Conservation (phyloP, 2,113 vertebrate species). For the Calyptommatus sinebrachiatus region DNA sequence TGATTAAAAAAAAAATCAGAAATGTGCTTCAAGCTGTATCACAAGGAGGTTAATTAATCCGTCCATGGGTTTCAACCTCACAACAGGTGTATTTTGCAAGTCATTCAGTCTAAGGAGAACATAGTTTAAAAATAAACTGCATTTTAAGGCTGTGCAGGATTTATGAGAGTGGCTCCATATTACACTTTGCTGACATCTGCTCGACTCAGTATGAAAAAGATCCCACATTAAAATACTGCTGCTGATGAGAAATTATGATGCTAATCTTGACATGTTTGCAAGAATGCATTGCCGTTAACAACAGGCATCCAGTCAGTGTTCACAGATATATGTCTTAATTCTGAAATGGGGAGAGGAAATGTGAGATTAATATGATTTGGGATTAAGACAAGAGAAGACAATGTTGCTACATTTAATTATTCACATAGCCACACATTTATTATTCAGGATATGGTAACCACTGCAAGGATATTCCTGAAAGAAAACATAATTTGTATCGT, state of each 20-base stretch:
- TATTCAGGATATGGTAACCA: not conserved
- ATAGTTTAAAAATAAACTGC: constrained; percentile 50
- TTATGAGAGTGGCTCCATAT: constrained; percentile 45
- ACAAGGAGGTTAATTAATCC: not conserved
- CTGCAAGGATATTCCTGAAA: not conserved
- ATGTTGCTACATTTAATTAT: constrained; percentile 5
- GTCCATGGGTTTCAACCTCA: not conserved
- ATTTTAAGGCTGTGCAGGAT: constrained; percentile 52
- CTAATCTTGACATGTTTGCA: constrained; percentile 68
- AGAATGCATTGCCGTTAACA: constrained; percentile 55
- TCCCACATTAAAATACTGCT: constrained; percentile 62
- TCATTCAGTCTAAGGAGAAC: constrained; percentile 24
- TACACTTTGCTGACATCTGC: constrained; percentile 54
- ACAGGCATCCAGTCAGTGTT: constrained; percentile 28
- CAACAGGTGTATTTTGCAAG: constrained; percentile 36
- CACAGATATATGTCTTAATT: constrained; percentile 37
- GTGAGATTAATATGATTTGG: constrained; percentile 40
- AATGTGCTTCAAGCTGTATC: constrained; percentile 19
- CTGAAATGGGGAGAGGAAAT: constrained; percentile 39
- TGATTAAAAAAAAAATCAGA: not conserved
- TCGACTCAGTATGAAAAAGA: constrained; percentile 51
- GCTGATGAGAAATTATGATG: constrained; percentile 61
- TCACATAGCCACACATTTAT: not conserved
- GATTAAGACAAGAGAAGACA: constrained; percentile 45
- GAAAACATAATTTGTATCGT: not conserved